Evolutionary conservation across 2,797 vertebrate species (phyloP).

Genomic region (Melanotaenia maccullochi): DNA sequence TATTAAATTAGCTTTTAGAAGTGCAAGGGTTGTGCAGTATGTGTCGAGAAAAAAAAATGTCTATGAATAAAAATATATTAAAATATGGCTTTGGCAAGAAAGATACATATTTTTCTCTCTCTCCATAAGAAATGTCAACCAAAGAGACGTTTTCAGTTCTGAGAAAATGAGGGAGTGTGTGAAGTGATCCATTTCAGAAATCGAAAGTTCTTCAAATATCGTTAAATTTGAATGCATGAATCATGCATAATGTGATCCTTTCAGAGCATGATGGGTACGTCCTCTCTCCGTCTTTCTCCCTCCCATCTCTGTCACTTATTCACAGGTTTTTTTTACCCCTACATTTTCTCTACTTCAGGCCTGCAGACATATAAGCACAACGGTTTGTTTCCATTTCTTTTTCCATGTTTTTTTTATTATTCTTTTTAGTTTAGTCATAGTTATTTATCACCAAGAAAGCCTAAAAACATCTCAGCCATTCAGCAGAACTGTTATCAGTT

Average conservation of each 20-base stretch:
- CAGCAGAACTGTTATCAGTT: conserved; percentile 2
- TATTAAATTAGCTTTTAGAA: conserved; percentile 39
- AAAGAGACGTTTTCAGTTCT: conserved; percentile 39
- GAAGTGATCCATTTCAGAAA: conserved; percentile 65
- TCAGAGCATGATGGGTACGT: conserved; percentile 46
- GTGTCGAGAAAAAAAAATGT: conserved; percentile 12
- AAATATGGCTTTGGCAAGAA: conserved; percentile 50
- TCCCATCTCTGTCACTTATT: conserved; percentile 34
- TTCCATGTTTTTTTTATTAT: neutral
- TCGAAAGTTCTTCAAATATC: conserved; percentile 68
- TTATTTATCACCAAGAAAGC: neutral
- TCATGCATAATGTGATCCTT: conserved; percentile 69
- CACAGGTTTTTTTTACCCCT: conserved; percentile 12
- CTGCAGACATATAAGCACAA: neutral
- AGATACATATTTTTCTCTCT: conserved; percentile 26
- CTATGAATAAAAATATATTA: conserved; percentile 55
- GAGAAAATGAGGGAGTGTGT: conserved; percentile 12
- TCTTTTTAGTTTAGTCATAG: neutral
- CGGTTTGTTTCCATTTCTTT: neutral
- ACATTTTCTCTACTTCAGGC: conserved; percentile 19
- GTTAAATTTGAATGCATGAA: conserved; percentile 71
- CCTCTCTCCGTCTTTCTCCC: conserved; percentile 22
- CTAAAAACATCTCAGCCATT: conserved; percentile 16
- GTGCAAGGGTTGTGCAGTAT: conserved; percentile 31
- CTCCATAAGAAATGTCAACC: conserved; percentile 44